Conservation (phyloP, 1,140 invertebrate species). For the Papilio aristodemus region DNA sequence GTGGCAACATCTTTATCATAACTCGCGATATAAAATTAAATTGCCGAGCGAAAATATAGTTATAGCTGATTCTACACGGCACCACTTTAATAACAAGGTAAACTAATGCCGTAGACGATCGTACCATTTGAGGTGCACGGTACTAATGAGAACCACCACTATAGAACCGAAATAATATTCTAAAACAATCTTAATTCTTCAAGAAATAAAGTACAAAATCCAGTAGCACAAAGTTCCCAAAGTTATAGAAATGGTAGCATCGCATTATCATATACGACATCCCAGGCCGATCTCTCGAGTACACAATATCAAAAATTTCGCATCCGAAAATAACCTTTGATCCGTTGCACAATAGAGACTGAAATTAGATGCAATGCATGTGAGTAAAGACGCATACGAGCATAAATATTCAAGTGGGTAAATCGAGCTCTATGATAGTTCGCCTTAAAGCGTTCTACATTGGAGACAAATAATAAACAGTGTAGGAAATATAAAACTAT, state of each 20-base stretch:
- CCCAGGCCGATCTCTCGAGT: neutral
- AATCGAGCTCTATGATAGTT: constrained; percentile 15
- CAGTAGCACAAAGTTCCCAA: neutral
- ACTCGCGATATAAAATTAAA: constrained; percentile 29
- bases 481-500: neutral
- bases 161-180: neutral
- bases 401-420: constrained; percentile 20
- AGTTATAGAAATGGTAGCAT: constrained; percentile 20
- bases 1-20: constrained; percentile 24
- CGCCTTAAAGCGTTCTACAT: constrained; percentile 16
- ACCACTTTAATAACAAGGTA: constrained; percentile 2
- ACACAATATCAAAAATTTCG: constrained; percentile 23
- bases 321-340: constrained; percentile 29
- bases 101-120: constrained; percentile 1
- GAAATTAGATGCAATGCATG: constrained; percentile 22
- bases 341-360: constrained; percentile 10
- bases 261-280: constrained; percentile 26
- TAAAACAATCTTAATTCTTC: neutral
- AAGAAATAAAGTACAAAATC: neutral
- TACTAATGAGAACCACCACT: constrained; percentile 14
- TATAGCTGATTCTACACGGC: constrained; percentile 17
- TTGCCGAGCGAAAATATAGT: constrained; percentile 20
- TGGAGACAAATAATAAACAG: constrained; percentile 22
- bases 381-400: neutral
- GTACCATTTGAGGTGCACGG: constrained; percentile 16